Base-by-base conservation (phyloP, 2,113 vertebrate genomes). In the Rhynchopsitta pachyrhyncha region DNA sequence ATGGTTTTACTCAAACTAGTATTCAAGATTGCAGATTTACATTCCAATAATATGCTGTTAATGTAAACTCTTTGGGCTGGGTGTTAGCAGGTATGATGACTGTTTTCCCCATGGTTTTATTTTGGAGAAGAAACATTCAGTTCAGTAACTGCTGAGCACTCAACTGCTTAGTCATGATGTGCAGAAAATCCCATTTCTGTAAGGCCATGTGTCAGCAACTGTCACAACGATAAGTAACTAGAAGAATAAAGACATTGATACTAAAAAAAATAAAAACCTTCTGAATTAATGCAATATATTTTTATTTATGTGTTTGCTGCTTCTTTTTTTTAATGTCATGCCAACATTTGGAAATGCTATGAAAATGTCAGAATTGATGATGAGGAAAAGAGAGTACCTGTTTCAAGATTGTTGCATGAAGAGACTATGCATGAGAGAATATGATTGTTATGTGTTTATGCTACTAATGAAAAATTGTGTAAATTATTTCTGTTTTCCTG, bases 141-240 rank as follows among this genome's bases (percentile, higher is more conserved):
- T 87, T 94, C 80, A 78, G 83, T 62, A 86, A 91, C 83, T 91
- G 37, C n/a, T 67, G 74, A 89, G 69, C 59, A 33, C 42, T 91
- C 64, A 92, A 80, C 50, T 67, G 50, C 60, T 94, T 69, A 89
- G 73, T 79, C 80, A 91, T 17, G 29, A 78, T 84, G 84, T 62
- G 81, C 91, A 75, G 87, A 91, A 96, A 94, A 83, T 86, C 88
- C 53, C 37, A 15, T 81, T 81, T 87, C 57, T 94, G 64, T 63
- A 28, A 91, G 81, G 50, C 29, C 60, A 83, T 78, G 60, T 82
- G 70, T 92, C 87, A 86, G 89, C 81, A 86, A 89, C 81, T 86
- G 77, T 81, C 73, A 88, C 60, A 86, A 15, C 19, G 77, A 67
- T 55, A 75, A 63, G 60, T 17, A 87, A 7, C 60, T 74, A 60